These are phyloP conservation scores for Drosophila fungiperda DNA, from an alignment of 2,888 invertebrate genomes.

Conservation along the genomic window DNA sequence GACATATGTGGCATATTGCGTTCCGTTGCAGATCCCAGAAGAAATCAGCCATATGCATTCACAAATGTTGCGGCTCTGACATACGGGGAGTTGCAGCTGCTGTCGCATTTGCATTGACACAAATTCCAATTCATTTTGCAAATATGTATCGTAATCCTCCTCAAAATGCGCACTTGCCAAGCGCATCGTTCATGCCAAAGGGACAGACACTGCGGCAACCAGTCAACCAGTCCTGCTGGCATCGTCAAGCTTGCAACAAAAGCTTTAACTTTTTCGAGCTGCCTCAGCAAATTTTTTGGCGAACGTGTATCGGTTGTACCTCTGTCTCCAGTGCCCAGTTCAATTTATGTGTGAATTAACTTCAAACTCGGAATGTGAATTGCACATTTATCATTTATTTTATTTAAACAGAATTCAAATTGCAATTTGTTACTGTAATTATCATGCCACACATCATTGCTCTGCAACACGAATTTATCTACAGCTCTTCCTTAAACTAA, in stretches of 20 bases:
- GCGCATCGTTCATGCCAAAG: constrained; percentile 32
- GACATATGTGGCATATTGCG: constrained; percentile 48
- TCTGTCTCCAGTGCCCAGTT: constrained; percentile 23
- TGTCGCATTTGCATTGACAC: constrained; percentile 47
- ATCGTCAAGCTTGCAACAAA: constrained; percentile 12
- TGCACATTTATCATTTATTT: constrained; percentile 34
- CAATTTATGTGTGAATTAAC: constrained; percentile 26
- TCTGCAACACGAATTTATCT: constrained; percentile 3
- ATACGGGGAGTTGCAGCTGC: constrained; percentile 31
- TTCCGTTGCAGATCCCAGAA: constrained; percentile 33
- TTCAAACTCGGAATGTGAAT: constrained; percentile 15
- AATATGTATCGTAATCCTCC: constrained; percentile 73
- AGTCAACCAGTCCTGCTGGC: neutral
- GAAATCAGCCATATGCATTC: constrained; percentile 65
- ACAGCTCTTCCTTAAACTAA: neutral
- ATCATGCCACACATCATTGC: constrained; percentile 27
- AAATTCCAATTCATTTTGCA: constrained; percentile 77
- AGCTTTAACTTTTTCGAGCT: constrained; percentile 38
- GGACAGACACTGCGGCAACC: neutral
- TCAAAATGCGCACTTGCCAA: constrained; percentile 61
- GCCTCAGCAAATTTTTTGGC: constrained; percentile 66
- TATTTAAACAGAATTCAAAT: constrained; percentile 41
- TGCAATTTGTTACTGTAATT: constrained; percentile 12
- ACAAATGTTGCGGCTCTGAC: constrained; percentile 39
- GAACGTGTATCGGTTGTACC: constrained; percentile 53